Evolutionary conservation across 2,888 invertebrate species (phyloP).

Genomic region (Argyresthia albistria): DNA sequence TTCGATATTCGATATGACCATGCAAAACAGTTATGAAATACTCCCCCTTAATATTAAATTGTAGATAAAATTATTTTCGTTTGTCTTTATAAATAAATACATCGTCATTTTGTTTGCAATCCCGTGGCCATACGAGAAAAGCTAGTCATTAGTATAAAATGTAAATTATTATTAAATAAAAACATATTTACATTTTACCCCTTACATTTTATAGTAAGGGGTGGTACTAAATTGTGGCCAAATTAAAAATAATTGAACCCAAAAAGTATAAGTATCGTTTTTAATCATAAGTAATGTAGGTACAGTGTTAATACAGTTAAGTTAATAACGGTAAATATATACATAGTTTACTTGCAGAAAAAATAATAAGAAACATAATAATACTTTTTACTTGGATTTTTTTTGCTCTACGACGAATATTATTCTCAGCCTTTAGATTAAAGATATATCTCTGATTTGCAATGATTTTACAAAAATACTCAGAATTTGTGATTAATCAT

Average conservation of each 20-base stretch:
- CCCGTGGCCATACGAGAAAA: constrained; percentile 65
- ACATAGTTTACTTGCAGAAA: too few species aligned
- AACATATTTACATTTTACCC: constrained; percentile 63
- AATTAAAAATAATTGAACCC: constrained; percentile 67
- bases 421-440: too few species aligned
- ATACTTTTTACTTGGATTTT: too few species aligned
- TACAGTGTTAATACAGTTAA: background rate
- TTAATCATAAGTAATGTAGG: constrained; percentile 27
- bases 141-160: constrained; percentile 69
- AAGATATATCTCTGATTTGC: too few species aligned
- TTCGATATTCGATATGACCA: constrained; percentile 3
- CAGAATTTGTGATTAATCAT: too few species aligned
- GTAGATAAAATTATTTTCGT: background rate
- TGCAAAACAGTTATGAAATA: background rate
- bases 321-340: constrained; percentile 7
- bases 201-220: constrained; percentile 58
- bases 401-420: too few species aligned
- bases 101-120: constrained; percentile 12
- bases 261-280: constrained; percentile 63
- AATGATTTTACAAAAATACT: too few species aligned
- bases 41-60: background rate
- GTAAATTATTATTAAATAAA: constrained; percentile 56
- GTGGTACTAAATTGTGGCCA: constrained; percentile 69
- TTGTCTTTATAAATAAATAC: constrained; percentile 2
- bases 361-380: too few species aligned